Base-by-base conservation (phyloP, 2,797 vertebrate genomes). In the Dallia pectoralis region DNA sequence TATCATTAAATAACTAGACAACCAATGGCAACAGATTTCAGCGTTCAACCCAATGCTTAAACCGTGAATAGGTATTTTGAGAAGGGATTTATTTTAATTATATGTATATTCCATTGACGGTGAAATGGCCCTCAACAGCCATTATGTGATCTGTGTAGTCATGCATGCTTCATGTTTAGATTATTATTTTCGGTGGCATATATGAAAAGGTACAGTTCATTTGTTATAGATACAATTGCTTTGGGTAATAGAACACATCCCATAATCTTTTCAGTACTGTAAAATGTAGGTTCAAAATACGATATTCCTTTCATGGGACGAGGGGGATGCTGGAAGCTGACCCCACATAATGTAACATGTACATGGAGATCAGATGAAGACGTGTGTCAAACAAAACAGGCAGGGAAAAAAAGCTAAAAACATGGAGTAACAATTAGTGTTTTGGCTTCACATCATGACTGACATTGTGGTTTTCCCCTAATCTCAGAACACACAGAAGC, bases 21-120 rank as follows among this genome's bases (percentile, higher is more conserved):
- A 33, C 71, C 81, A 82, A n/a, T 74, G 76, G 77, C 80, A 81
- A 83, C 80, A 44, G 81, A 9, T 75, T 71, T 75, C 68, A 59
- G 36, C 69, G 48, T 72, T 49, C 30, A 1, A n/a, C 44, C 51
- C 70, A 8, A 51, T 73, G 51, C 73, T 67, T 78, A 70, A 56
- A 14, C 61, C 3, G 19, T 66, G 76, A 15, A 67, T 16, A 59
- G 6, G 27, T 44, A 19, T 16, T 8, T n/a, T 32, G 69, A 56
- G 44, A 67, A 14, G 15, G 30, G 18, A 22, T 22, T 22, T 56
- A 18, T 18, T 29, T 63, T 15, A 4, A 27, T 63, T 63, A 30
- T 7, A 6, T 29, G 19, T 64, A 64, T 64, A 32, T 59, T 59
- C 9, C 22, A 22, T 59, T 14, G 22, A 2, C 12, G 11, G 22